Base-by-base conservation (phyloP, 2,888 invertebrate genomes). In the Erannis defoliaria region DNA sequence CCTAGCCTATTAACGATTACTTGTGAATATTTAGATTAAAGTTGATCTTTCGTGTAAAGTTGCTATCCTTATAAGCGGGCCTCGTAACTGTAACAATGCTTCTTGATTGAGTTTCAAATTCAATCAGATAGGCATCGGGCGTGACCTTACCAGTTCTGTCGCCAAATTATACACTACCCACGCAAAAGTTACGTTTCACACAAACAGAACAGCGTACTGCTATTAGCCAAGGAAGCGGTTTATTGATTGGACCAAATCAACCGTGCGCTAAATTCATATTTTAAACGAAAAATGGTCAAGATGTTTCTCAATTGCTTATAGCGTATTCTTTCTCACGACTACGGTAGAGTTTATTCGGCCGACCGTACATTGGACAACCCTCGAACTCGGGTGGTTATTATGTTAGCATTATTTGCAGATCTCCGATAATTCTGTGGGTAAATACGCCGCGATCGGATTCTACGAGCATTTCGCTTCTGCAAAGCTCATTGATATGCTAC, bases 361-460 rank as follows among this genome's bases (percentile, higher is more conserved):
- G 12, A 31, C 46, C 18, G 46, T 31, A 46, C 5, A 9, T 43
- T 10, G 45, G 40, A 40, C 57, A 31, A n/a, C 49, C 51, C 19
- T 40, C 38, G 53, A 49, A 56, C 55, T 55, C 42, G 38, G 19
- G 26, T 12, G 37, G 45, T 51, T 53, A 57, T 53, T 49, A 40
- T 55, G 49, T 45, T 54, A 56, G 56, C 60, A 63, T 60, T 55
- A 62, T 61, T 64, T 43, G 50, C 51, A 50, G 58, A 45, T 35
- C 29, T 29, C 40, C 49, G 62, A 62, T 62, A 42, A 53, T 53
- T 51, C 35, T 48, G 26, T 35, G 40, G n/a, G 42, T 53, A 56
- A 62, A 51, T 42, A 51, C 55, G 21, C 33, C 35, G 40, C 35
- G 50, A 46, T 18, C 35, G 19, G 19, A 10, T 55, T 40, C 37